phyloP scores from a whole-genome alignment of 64 coral and sea anemone species.

The Catalaphyllia jardinei region DNA sequence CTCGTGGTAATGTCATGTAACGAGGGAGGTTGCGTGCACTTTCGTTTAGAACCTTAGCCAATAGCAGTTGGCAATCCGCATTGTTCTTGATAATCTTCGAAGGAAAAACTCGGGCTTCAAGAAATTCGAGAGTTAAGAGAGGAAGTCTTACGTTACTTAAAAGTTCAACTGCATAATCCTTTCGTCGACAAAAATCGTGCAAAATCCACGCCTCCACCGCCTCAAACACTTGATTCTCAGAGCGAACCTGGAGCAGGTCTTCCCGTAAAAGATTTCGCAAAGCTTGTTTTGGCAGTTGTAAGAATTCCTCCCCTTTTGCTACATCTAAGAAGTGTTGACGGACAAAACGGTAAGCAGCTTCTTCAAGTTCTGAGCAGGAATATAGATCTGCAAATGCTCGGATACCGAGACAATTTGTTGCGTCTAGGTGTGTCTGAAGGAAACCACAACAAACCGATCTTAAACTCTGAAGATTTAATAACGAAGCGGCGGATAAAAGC shows the following conservation, averaged over 20 bases:
- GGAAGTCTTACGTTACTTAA: conserved; percentile 83
- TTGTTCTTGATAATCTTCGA: conserved; percentile 94
- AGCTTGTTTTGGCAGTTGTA: conserved; percentile 72
- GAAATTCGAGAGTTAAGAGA: conserved; percentile 84
- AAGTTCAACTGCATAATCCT: conserved; percentile 77
- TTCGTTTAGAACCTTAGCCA: conserved; percentile 89
- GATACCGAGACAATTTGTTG: conserved; percentile 93
- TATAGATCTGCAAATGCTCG: conserved; percentile 96
- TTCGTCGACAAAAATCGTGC: conserved; percentile 66
- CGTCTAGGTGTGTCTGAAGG: conserved; percentile 96
- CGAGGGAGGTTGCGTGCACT: conserved; percentile 79
- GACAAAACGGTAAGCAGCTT: conserved; percentile 82
- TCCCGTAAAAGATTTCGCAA: conserved; percentile 72
- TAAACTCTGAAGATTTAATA: conserved; percentile 87
- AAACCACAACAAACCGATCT: conserved; percentile 91
- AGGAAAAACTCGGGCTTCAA: conserved; percentile 92
- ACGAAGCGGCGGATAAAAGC: conserved; percentile 74
- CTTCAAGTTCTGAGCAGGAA: conserved; percentile 90
- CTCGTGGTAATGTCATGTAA: conserved; percentile 88
- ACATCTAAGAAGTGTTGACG: conserved; percentile 97
- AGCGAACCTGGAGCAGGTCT: conserved; percentile 89
- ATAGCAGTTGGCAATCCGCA: conserved; percentile 86
- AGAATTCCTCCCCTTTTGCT: conserved; percentile 90
- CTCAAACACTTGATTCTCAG: conserved; percentile 95
- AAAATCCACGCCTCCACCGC: conserved; percentile 92